These are phyloP conservation scores for Ciona savignyi DNA, from an alignment of 23 tunicate species.

Conservation along the genomic window DNA sequence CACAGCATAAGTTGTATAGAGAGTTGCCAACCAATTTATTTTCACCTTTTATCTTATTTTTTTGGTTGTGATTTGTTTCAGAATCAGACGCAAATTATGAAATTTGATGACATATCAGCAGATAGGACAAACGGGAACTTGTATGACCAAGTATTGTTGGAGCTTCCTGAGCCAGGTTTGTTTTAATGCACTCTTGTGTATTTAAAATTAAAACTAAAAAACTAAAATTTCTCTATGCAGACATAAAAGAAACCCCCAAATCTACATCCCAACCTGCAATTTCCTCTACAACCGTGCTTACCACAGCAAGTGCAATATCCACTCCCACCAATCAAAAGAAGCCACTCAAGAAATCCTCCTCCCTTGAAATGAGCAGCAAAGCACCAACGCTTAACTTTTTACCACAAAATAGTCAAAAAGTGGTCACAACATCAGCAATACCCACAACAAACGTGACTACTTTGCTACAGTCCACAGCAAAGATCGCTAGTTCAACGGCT, in stretches of 20 bases:
- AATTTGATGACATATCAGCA: background rate
- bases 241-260: background rate
- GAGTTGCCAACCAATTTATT: too few species aligned
- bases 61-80: background rate
- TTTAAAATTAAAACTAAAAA: too few species aligned
- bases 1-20: too few species aligned
- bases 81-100: background rate
- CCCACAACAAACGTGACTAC: background rate
- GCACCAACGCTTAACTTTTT: background rate
- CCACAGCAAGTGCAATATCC: background rate
- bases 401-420: background rate
- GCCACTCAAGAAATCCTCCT: background rate
- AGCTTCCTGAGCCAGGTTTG: background rate
- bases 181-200: too few species aligned
- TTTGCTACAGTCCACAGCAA: background rate
- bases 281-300: background rate
- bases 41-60: background rate
- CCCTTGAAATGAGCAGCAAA: background rate
- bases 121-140: background rate
- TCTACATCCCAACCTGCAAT: background rate
- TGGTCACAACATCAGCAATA: background rate
- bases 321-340: background rate
- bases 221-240: too few species aligned
- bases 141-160: background rate
- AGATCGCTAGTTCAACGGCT: background rate